Conservation (phyloP, 35 echinoderm and acorn worm species). For the Heliocidaris tuberculata region DNA sequence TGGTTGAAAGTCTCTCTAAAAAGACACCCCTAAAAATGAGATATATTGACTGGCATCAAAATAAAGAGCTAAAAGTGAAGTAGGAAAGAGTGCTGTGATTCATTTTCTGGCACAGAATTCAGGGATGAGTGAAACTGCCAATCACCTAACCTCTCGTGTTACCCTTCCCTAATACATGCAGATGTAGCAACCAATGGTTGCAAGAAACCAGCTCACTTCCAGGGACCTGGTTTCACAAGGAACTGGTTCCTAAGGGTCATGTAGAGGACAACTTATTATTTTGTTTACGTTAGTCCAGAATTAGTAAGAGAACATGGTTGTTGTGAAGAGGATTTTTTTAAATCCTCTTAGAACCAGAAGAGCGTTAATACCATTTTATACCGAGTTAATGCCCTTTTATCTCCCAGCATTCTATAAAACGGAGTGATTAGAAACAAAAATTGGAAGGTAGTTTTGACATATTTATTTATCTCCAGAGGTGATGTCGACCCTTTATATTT, state of each 20-base stretch:
- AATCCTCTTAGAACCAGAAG: too few relatives aligned
- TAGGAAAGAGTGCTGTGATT: background rate
- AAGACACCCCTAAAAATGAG: background rate
- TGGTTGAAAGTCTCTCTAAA: background rate
- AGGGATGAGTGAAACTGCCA: conserved; percentile 12
- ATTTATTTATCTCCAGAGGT: too few relatives aligned
- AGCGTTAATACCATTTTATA: too few relatives aligned
- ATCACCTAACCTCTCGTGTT: background rate
- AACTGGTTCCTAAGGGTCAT: background rate
- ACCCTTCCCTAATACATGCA: background rate
- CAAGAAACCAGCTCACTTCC: background rate
- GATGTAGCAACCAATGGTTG: background rate
- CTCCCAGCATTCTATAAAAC: too few relatives aligned
- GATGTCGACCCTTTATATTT: too few relatives aligned
- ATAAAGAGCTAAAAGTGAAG: background rate
- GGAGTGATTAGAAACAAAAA: too few relatives aligned
- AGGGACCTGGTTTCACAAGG: background rate
- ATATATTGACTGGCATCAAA: background rate
- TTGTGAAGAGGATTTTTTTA: background rate
- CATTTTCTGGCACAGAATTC: background rate
- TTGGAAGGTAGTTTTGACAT: too few relatives aligned
- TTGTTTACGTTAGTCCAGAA: background rate
- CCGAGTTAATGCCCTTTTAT: too few relatives aligned
- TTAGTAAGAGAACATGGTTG: background rate
- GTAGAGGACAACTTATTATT: background rate